phyloP scores from a whole-genome alignment of 2,113 vertebrate species.

The Synodontis membranacea region DNA sequence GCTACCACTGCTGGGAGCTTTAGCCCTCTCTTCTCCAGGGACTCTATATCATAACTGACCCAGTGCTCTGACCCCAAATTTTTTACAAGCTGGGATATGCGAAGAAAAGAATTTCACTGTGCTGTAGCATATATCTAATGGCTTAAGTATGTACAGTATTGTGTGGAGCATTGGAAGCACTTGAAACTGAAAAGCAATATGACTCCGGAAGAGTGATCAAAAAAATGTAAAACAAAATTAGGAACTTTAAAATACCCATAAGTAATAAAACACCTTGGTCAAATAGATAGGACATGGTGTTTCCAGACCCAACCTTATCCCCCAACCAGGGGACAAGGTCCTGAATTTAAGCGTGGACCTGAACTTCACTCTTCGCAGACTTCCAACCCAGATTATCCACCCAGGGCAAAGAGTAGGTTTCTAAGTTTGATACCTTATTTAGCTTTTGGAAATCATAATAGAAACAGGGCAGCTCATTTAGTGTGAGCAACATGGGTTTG shows the following conservation, averaged over 20 bases:
- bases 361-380: background rate
- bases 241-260: background rate
- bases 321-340: background rate
- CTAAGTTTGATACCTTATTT: background rate
- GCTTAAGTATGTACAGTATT: too few species aligned
- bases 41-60: too few species aligned
- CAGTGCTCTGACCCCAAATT: too few species aligned
- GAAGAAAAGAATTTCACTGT: too few species aligned
- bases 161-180: too few species aligned
- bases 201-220: too few species aligned
- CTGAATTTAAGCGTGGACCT: background rate
- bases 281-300: background rate
- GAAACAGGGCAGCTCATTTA: background rate
- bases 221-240: background rate
- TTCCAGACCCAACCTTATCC: background rate
- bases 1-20: too few species aligned
- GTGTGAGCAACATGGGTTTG: background rate
- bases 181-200: too few species aligned
- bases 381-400: background rate
- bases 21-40: too few species aligned
- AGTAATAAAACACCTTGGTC: background rate
- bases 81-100: too few species aligned
- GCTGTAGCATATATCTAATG: too few species aligned
- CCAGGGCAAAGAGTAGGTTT: background rate
- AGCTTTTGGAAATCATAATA: background rate